A percentile compares a stretch with the other conserved stretches of the same genome.
Conservation (phyloP, 2,888 invertebrate genomes). For the Danaus chrysippus region DNA sequence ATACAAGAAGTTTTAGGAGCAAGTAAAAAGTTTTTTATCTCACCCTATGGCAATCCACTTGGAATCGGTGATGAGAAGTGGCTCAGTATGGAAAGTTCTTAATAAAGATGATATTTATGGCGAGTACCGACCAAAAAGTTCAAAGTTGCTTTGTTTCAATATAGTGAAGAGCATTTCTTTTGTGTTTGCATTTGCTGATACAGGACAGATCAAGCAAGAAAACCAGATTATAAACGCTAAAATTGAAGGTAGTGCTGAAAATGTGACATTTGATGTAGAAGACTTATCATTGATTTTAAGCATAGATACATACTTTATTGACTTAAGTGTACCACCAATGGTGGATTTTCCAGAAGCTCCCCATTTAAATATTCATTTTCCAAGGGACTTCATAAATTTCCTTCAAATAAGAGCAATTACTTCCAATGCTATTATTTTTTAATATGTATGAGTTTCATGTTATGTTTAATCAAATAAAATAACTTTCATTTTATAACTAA, state of each 20-base stretch:
- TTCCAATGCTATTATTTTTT: slow-evolving; percentile 24
- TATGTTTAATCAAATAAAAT: slow-evolving; percentile 61
- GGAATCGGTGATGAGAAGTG: slow-evolving; percentile 51
- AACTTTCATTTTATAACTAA: slow-evolving; percentile 61
- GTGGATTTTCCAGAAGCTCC: slow-evolving; percentile 78
- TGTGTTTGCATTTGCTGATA: slow-evolving; percentile 49
- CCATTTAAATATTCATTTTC: slow-evolving; percentile 81
- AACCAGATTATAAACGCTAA: slow-evolving; percentile 52
- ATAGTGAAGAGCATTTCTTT: slow-evolving; percentile 51
- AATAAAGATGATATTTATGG: slow-evolving; percentile 44
- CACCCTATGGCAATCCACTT: slow-evolving; percentile 60
- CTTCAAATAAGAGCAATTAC: slow-evolving; percentile 46
- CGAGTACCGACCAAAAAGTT: slow-evolving; percentile 40
- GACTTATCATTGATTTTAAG: slow-evolving; percentile 53
- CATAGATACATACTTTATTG: slow-evolving; percentile 58
- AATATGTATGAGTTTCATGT: slow-evolving; percentile 28
- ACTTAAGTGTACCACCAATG: slow-evolving; percentile 51
- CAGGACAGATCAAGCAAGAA: slow-evolving; percentile 35
- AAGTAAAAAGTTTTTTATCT: slow-evolving; percentile 42
- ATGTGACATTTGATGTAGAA: slow-evolving; percentile 49
- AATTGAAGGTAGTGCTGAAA: slow-evolving; percentile 39
- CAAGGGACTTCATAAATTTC: slow-evolving; percentile 86
- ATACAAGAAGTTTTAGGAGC: slow-evolving; percentile 44
- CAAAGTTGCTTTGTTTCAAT: slow-evolving; percentile 55
- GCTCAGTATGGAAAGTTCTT: slow-evolving; percentile 41